Percentiles rank a stretch among this genome's conserved stretches.
These are phyloP conservation scores for Petaurus breviceps DNA, from an alignment of 2,113 vertebrate genomes.

Conservation along the genomic window DNA sequence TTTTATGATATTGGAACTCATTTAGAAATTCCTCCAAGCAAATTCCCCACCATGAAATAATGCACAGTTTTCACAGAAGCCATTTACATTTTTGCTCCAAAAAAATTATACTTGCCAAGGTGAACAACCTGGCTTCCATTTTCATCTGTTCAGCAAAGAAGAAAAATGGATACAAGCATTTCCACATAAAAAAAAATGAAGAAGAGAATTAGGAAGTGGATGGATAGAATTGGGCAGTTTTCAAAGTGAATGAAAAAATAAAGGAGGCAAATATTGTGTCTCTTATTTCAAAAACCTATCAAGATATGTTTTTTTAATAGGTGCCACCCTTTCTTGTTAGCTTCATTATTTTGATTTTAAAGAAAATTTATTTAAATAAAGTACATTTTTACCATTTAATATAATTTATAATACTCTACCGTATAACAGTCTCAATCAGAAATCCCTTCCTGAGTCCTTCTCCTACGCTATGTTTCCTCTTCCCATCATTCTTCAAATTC, in stretches of 20 bases:
- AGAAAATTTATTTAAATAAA: neutral
- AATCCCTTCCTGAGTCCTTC: neutral
- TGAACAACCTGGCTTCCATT: neutral
- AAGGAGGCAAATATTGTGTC: neutral
- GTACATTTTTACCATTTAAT: neutral
- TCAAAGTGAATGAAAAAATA: neutral
- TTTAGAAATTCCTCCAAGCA: constrained; percentile 52
- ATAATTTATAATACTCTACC: neutral
- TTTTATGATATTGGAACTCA: constrained; percentile 29
- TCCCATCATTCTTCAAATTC: neutral
- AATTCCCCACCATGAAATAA: constrained; percentile 57
- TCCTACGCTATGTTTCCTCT: neutral
- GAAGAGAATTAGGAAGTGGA: neutral
- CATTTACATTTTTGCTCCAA: constrained; percentile 49
- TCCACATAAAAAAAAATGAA: neutral
- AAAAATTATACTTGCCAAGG: constrained; percentile 28
- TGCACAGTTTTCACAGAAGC: constrained; percentile 41
- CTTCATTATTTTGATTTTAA: neutral
- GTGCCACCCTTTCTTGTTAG: neutral
- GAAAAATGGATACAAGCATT: neutral
- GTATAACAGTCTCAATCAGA: neutral
- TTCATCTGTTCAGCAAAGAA: neutral
- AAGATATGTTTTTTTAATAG: neutral
- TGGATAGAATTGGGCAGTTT: no score
- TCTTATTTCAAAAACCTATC: neutral